Base-by-base conservation (phyloP, 2,113 vertebrate genomes). In the Polypterus senegalus region DNA sequence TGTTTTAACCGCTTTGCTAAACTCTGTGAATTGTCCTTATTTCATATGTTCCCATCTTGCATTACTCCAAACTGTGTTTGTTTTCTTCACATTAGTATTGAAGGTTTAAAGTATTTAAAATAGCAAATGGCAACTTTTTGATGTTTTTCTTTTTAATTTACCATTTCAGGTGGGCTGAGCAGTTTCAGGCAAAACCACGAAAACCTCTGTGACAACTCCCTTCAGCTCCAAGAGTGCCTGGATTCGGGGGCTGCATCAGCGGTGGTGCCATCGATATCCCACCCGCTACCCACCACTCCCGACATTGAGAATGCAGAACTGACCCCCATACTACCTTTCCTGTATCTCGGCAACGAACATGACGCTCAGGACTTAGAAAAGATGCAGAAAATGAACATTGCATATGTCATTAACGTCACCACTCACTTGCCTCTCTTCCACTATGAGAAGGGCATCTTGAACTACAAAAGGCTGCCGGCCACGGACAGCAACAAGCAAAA, bases 401-500 rank as follows among this genome's bases (percentile, higher is more conserved):
- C 92, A 71, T 97, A 89, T 1, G 67, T 99, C 74, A 90, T 99
- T 51, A 99, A 99, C 0, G 94, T 97, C 69, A 98, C 96, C 83
- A 95, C 96, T 1, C 96, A 99, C 80, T 83, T 99, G 60, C 95
- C 95, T 9, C 92, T 99, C 8, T 99, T 86, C 78, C 96, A 98
- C 78, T 96, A 97, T 0, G 93, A 97, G 79, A 88, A 88, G 45
- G 94, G 91, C 61, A 73, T 91, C 62, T 88, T 97, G 79, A 86
- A 77, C 80, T 99, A 98, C 83, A 97, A 98, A 76, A 84, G 96
- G 57, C 88, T 99, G 67, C 96, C 96, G 0, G 96, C 95, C 74
- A 97, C 92, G 0, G 96, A 99, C 81, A 99, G 95, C 92, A 97
- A 92, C 91, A 97, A 95, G 76, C 96, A 99, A 86, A 97, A 99